These are phyloP conservation scores for Bursaphelenchus okinawaensis DNA, from an alignment of 2,888 invertebrate species.

Conservation along the genomic window DNA sequence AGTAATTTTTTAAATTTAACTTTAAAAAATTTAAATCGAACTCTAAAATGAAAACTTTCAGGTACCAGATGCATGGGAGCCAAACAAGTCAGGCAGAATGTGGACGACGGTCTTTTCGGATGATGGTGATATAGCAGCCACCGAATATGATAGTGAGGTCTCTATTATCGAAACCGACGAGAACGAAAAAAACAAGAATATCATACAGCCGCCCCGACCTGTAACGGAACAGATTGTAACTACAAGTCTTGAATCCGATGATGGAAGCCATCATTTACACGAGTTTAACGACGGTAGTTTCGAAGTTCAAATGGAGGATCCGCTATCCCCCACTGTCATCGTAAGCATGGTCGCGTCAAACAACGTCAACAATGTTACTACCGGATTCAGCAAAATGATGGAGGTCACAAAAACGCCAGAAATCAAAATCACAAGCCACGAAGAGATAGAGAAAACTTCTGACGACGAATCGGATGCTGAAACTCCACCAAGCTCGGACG, in stretches of 20 bases:
- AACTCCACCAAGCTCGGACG: slow-evolving; percentile 35
- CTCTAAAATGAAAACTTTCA: slow-evolving; percentile 7
- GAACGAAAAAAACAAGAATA: no score
- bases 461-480: slow-evolving; percentile 35
- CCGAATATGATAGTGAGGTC: slow-evolving; percentile 6
- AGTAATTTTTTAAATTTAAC: no score
- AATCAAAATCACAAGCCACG: slow-evolving; percentile 34
- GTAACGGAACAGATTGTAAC: slow-evolving; percentile 12
- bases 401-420: slow-evolving; percentile 21
- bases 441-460: slow-evolving; percentile 22
- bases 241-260: not conserved
- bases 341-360: slow-evolving; percentile 3
- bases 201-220: slow-evolving; percentile 22
- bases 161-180: not conserved
- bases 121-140: slow-evolving; percentile 40
- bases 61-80: slow-evolving; percentile 34
- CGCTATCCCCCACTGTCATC: slow-evolving; percentile 29
- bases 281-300: slow-evolving; percentile 9
- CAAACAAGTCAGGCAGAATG: slow-evolving; percentile 30
- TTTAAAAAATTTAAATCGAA: slow-evolving; percentile 6
- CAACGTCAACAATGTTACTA: not conserved
- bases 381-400: not conserved
- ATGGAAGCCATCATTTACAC: not conserved
- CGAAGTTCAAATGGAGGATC: slow-evolving; percentile 39
- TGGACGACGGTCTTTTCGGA: slow-evolving; percentile 55